Evolutionary conservation across 2,113 vertebrate species (phyloP).

Genomic region (Microcebus tavaratra): DNA sequence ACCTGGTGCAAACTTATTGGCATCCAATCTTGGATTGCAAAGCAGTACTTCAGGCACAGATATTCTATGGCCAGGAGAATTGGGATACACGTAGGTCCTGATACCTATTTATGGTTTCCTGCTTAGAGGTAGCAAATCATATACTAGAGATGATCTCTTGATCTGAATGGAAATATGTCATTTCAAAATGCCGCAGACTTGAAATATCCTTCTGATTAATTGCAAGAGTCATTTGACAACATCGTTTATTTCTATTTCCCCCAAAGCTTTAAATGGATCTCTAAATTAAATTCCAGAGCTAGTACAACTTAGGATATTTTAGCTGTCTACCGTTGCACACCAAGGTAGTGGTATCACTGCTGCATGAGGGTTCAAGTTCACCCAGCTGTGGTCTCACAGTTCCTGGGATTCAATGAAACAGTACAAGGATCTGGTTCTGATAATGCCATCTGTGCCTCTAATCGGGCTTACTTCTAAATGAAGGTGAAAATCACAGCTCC

Average conservation of each 20-base stretch:
- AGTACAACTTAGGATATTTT: background rate
- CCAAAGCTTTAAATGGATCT: constrained; percentile 29
- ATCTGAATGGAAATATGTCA: constrained; percentile 39
- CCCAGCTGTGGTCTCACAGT: background rate
- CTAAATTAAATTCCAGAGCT: constrained; percentile 20
- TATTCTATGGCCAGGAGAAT: background rate
- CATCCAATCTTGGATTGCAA: too few relatives aligned
- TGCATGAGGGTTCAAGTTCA: background rate
- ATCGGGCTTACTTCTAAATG: background rate
- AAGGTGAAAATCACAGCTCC: background rate
- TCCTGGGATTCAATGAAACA: background rate
- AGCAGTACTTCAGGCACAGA: too few relatives aligned
- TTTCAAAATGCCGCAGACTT: background rate
- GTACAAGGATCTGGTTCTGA: background rate
- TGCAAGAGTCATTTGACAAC: background rate
- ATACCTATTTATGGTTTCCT: background rate
- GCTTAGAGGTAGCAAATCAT: background rate
- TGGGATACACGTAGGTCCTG: background rate
- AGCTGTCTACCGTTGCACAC: background rate
- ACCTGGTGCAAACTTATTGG: too few relatives aligned
- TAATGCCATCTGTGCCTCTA: background rate
- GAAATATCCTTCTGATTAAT: constrained; percentile 21
- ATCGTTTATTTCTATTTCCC: constrained; percentile 23
- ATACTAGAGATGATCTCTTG: background rate
- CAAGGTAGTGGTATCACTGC: background rate